Base-by-base conservation (phyloP, 2,797 vertebrate species). In the Oreochromis grahami region DNA sequence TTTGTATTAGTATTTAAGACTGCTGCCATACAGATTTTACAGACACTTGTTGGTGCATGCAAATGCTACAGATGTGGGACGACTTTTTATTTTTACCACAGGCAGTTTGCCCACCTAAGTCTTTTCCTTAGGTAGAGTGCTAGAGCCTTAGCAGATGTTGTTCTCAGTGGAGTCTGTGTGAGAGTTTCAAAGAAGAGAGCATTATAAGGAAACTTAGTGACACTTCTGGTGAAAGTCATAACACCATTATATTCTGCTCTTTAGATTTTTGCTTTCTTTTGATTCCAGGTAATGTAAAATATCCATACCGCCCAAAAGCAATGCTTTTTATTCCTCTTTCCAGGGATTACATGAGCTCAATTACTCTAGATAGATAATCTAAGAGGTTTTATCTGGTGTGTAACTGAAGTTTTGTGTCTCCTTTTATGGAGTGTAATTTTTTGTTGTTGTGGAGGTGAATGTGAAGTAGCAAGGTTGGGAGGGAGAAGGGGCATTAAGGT, bases 401-500 rank as follows among this genome's bases (percentile, higher is more conserved):
- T 58, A 77, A 63, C 50, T 86, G 32, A 88, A 88, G 55, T 91
- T 90, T 81, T 76, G 32, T 72, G 17, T 88, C 63, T 38, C 76
- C 38, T 83, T 82, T 77, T 58, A 43, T 84, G 34, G 87, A 83
- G 84, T 84, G 77, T 83, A 80, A 86, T 80, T 77, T 89, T 15
- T 87, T 80, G 15, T 81, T 84, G 85, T 93, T 88, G 80, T 88
- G 82, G 87, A 83, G 83, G 81, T 87, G 84, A 89, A 78, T 84
- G 43, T 88, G 83, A 86, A 85, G 58, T 43, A 77, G 76, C 83
- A 90, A 91, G 94, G 92, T 94, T 93, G 87, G 81, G 76, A 51
- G 56, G 82, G 88, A 87, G 87, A 91, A 55, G 84, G 29, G 78
- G 83, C 78, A 86, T 91, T 88, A 87, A 72, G 85, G 81, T 80